Percentiles rank a stretch among this genome's conserved stretches.
Conservation (phyloP, 2,797 vertebrate species). For the Leucoraja ocellata region DNA sequence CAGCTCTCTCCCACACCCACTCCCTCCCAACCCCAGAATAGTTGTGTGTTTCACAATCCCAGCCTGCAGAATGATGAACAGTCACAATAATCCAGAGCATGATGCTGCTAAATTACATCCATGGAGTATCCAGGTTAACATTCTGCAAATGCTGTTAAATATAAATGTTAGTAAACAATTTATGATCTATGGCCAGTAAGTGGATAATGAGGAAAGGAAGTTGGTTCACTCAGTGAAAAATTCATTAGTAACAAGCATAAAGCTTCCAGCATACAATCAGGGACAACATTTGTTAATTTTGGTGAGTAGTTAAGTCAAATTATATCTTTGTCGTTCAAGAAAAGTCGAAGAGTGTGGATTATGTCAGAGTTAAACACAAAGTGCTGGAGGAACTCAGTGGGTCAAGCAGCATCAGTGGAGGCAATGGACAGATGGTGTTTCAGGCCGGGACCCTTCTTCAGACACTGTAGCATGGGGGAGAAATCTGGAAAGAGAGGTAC, state of each 20-base stretch:
- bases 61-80: background rate
- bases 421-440: no score
- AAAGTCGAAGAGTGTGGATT: background rate
- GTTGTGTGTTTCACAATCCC: background rate
- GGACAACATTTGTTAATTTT: background rate
- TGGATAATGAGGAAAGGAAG: background rate
- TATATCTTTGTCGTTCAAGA: background rate
- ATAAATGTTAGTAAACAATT: background rate
- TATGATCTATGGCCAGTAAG: background rate
- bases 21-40: background rate
- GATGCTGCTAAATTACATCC: background rate
- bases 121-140: background rate
- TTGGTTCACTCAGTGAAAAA: background rate
- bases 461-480: no score
- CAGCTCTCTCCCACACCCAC: no score
- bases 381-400: no score
- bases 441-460: no score
- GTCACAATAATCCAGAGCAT: background rate
- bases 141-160: background rate
- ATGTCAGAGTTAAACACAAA: background rate
- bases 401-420: no score
- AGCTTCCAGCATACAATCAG: background rate
- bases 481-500: no score
- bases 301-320: background rate
- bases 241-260: background rate